Conservation (phyloP, 2,888 invertebrate species). For the Tridacna gigas region DNA sequence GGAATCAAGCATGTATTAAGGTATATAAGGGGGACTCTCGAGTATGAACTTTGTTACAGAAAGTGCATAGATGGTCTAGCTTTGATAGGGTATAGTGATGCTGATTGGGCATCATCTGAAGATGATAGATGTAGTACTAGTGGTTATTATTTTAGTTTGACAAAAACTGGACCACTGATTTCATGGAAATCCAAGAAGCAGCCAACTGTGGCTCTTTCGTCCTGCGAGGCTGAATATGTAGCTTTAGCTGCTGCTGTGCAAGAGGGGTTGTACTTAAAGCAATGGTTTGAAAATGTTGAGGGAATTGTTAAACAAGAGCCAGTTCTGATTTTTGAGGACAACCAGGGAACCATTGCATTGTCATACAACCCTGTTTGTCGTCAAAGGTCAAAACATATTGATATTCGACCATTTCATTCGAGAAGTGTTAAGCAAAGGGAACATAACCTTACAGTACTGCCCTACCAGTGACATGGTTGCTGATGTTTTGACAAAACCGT, state of each 20-base stretch:
- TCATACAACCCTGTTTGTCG: not conserved
- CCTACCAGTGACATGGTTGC: too few relatives aligned
- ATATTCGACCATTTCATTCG: too few relatives aligned
- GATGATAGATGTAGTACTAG: not conserved
- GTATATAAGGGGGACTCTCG: too few relatives aligned
- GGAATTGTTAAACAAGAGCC: not conserved
- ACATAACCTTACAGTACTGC: too few relatives aligned
- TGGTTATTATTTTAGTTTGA: conserved; percentile 1
- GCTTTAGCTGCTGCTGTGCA: not conserved
- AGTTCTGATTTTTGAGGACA: not conserved
- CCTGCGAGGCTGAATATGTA: not conserved
- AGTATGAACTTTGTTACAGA: too few relatives aligned
- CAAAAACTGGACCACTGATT: not conserved
- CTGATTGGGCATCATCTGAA: not conserved
- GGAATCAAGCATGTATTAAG: too few relatives aligned
- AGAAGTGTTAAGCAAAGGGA: too few relatives aligned
- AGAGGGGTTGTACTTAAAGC: not conserved
- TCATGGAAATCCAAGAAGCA: not conserved
- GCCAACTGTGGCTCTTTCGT: not conserved
- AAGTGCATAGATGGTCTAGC: too few relatives aligned
- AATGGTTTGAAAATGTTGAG: not conserved
- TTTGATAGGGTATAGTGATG: not conserved
- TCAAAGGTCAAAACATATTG: not conserved
- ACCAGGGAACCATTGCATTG: not conserved
- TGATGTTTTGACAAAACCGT: too few relatives aligned